Evolutionary conservation across 2,888 invertebrate genomes (phyloP).

Genomic region (Andricus curvator): DNA sequence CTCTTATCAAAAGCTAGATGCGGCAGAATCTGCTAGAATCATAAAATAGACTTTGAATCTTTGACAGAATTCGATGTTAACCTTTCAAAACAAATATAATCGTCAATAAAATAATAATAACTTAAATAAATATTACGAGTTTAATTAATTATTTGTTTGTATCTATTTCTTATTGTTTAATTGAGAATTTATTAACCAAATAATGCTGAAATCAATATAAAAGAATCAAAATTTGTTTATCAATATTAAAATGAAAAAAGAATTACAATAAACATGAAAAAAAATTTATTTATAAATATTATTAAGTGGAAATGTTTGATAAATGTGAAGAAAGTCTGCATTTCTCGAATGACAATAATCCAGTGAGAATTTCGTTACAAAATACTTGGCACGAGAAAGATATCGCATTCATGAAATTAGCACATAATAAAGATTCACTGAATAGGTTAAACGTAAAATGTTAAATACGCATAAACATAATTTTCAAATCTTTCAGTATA

Average conservation of each 20-base stretch:
- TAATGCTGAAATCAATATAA: background rate
- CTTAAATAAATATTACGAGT: no score
- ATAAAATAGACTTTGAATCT: no score
- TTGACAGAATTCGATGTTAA: no score
- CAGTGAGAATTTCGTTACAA: background rate
- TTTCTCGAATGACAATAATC: background rate
- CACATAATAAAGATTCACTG: background rate
- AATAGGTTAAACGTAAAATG: background rate
- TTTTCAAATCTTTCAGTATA: no score
- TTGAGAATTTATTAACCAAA: background rate
- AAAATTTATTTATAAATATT: no score
- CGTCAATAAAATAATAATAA: no score
- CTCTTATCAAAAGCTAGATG: no score
- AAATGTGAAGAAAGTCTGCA: background rate
- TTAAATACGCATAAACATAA: background rate
- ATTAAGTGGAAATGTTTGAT: background rate
- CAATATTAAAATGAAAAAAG: background rate
- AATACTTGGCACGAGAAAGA: constrained; percentile 11
- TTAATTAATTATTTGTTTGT: background rate
- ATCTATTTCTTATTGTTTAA: background rate
- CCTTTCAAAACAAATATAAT: no score
- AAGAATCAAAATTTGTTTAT: background rate
- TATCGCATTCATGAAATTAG: background rate
- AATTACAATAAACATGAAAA: background rate
- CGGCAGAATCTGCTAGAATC: no score